Percentiles rank a stretch among this genome's conserved stretches.
These are phyloP conservation scores for Adela reaumurella DNA, from an alignment of 2,888 invertebrate genomes.

Conservation along the genomic window DNA sequence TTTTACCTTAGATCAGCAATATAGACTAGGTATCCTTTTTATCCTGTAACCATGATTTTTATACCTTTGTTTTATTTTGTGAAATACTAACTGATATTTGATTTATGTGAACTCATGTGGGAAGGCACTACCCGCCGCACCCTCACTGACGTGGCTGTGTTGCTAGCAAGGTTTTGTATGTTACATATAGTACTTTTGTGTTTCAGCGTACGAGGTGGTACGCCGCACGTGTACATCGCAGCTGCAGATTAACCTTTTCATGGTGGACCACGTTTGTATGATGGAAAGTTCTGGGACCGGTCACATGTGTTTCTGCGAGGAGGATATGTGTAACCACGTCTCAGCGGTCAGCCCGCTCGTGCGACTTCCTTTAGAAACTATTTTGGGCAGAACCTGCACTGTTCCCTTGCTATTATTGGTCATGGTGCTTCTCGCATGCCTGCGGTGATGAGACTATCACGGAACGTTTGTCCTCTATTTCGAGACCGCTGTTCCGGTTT, in stretches of 20 bases:
- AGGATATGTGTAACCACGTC: conserved; percentile 86
- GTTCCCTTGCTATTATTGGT: not conserved
- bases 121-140: no score
- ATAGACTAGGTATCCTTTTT: no score
- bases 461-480: not conserved
- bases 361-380: not conserved
- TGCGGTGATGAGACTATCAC: not conserved
- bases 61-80: no score
- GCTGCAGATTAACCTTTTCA: conserved; percentile 92
- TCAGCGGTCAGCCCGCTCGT: conserved; percentile 1
- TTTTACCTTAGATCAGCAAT: no score
- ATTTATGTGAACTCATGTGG: no score
- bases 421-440: not conserved
- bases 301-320: conserved; percentile 98
- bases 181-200: conserved; percentile 10
- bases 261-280: conserved; percentile 99
- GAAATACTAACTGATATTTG: no score
- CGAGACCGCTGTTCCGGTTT: not conserved
- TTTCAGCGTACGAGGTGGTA: conserved; percentile 85
- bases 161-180: not conserved
- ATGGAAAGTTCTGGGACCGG: conserved; percentile 97
- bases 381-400: not conserved
- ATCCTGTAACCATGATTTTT: no score
- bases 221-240: conserved; percentile 90
- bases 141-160: no score